Base-by-base conservation (phyloP, 2,797 vertebrate species). In the Falco concolor region DNA sequence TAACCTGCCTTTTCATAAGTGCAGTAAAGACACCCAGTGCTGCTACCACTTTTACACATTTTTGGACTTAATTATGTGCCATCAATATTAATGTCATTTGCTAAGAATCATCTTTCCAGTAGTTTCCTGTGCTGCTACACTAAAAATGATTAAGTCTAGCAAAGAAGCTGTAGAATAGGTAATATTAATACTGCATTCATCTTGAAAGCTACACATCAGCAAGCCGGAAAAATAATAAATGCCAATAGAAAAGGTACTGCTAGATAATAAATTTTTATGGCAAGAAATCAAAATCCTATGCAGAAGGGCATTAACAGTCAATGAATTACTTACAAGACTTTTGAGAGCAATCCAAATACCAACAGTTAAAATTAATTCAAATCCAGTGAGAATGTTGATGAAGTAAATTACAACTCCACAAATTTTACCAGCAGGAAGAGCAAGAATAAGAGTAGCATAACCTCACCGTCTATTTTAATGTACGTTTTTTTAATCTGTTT, bases 71-170 rank as follows among this genome's bases (percentile, higher is more conserved):
- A 97, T 90, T 68, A 81, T 40, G 24, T 60, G 25, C 27, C 78
- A 91, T 89, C 42, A 82, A 92, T 95, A 97, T 90, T 94, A 89
- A 95, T 87, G 56, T 25, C 4, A 57, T 82, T 88, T 87, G 53
- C 82, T 72, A 95, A 64, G 60, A 89, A 91, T 82, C 28, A 68
- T 67, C 79, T 70, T 86, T 92, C 36, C 44, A 18, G 18, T 40
- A 57, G 85, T 40, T 84, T 86, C 59, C 56, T 75, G 14, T 42
- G 40, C 86, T 56, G 65, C 54, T 82, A 57, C 21, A 67, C 25
- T 91, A 27, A 90, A 84, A 57, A 89, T 84, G 78, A 96, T 92
- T 45, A 89, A 91, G 54, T 63, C 73, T 23, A 87, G 73, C 34
- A 89, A 75, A 27, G 36, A 96, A 89, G 40, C 13, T 73, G 64